These are phyloP conservation scores for Steinernema carpocapsae DNA, from an alignment of 2,888 invertebrate species.

Conservation along the genomic window DNA sequence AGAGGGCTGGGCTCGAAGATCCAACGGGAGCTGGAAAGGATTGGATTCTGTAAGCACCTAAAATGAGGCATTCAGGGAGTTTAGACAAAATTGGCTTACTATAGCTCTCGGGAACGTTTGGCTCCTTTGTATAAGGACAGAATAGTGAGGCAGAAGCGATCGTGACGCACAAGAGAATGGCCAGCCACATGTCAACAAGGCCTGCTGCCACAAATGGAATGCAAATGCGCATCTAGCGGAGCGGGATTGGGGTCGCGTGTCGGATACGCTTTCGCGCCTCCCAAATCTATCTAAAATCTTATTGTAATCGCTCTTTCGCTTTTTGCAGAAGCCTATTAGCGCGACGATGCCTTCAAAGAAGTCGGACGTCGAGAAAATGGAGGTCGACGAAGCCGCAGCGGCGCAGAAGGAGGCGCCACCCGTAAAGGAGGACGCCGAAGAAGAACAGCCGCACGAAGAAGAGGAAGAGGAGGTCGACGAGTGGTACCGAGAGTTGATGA, in stretches of 20 bases:
- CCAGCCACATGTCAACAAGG: background rate
- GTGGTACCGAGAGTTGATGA: no score
- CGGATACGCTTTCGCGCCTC: slow-evolving; percentile 7
- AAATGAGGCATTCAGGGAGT: background rate
- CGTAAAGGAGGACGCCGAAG: background rate
- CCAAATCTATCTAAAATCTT: slow-evolving; percentile 14
- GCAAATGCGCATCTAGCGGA: slow-evolving; percentile 8
- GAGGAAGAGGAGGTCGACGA: no score
- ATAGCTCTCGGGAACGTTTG: background rate
- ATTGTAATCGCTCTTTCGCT: no score
- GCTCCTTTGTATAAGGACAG: slow-evolving; percentile 27
- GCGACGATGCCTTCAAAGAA: no score
- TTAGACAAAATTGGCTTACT: background rate
- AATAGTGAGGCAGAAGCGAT: background rate
- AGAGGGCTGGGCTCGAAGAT: slow-evolving; percentile 13
- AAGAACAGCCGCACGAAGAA: background rate
- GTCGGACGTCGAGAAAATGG: slow-evolving; percentile 8
- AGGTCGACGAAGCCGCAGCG: slow-evolving; percentile 8
- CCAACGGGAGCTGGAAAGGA: background rate
- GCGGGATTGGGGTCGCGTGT: slow-evolving; percentile 27
- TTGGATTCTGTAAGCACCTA: background rate
- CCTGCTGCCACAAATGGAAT: slow-evolving; percentile 2
- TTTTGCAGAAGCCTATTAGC: no score
- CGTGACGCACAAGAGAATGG: background rate
- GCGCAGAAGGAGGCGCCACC: background rate